Percentiles rank a stretch among this genome's conserved stretches.
phyloP scores from a whole-genome alignment of 2,888 invertebrate genomes.

The Cryptocheilus praepositus region DNA sequence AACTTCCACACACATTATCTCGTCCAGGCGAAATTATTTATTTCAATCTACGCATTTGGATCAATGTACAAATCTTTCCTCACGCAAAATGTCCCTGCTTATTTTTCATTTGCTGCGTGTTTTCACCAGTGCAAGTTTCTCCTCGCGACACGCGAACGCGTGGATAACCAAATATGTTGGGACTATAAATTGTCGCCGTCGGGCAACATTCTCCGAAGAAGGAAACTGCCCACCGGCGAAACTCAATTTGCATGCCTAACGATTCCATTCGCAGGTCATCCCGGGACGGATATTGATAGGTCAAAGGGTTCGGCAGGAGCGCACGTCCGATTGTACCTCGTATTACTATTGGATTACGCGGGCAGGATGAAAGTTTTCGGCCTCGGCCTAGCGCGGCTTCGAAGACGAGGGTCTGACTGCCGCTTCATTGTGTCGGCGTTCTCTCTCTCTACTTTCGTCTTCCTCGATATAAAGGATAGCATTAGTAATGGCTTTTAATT shows the following conservation, averaged over 20 bases:
- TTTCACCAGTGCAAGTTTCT: too few species aligned
- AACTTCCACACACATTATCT: too few species aligned
- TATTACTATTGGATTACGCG: constrained; percentile 62
- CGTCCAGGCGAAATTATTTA: too few species aligned
- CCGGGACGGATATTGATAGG: constrained; percentile 69
- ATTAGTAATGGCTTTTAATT: constrained; percentile 75
- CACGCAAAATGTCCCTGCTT: too few species aligned
- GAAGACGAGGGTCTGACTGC: constrained; percentile 72
- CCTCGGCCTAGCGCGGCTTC: constrained; percentile 38
- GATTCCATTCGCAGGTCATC: constrained; percentile 57
- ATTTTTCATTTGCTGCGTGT: too few species aligned
- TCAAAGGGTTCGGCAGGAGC: constrained; percentile 47
- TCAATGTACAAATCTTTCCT: too few species aligned
- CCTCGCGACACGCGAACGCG: too few species aligned
- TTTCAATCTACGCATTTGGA: too few species aligned
- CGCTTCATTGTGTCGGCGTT: constrained; percentile 68
- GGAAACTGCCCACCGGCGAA: constrained; percentile 1
- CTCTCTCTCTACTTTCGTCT: constrained; percentile 40
- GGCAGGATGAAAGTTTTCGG: constrained; percentile 55
- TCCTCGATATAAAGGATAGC: constrained; percentile 69
- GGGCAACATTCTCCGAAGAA: too few species aligned
- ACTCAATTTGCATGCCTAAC: constrained; percentile 46
- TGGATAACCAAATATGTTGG: background rate
- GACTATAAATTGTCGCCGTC: too few species aligned
- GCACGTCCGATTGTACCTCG: constrained; percentile 11